Conservation (phyloP, 1,140 invertebrate species). For the Phenacoccus solenopsis region DNA sequence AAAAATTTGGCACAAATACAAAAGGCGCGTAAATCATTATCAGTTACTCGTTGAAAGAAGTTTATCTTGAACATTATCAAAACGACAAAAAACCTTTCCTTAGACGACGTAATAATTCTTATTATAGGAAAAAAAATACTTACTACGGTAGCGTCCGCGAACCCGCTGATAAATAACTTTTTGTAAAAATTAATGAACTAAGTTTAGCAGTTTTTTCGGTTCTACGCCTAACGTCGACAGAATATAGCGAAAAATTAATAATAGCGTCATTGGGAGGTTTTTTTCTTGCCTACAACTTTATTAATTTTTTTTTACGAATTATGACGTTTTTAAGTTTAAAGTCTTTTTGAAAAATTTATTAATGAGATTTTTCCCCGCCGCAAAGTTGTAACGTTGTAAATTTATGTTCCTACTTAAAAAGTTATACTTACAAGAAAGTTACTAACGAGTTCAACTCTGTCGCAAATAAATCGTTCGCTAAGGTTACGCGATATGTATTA, state of each 20-base stretch:
- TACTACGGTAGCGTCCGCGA: no score
- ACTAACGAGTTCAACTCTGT: not conserved
- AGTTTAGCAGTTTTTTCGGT: not conserved
- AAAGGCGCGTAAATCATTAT: conserved; percentile 4
- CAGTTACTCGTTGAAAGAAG: not conserved
- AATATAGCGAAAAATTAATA: not conserved
- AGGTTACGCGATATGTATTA: not conserved
- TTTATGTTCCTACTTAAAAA: not conserved
- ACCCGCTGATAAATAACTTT: not conserved
- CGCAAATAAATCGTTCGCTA: not conserved
- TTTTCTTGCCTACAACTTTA: not conserved
- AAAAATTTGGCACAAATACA: no score
- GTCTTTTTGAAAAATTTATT: not conserved
- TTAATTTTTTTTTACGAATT: not conserved
- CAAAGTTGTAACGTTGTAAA: not conserved
- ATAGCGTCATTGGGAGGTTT: not conserved
- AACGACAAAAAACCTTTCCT: no score
- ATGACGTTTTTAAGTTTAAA: not conserved
- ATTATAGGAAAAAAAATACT: not conserved
- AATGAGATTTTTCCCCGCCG: not conserved
- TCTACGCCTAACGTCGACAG: not conserved
- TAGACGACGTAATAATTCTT: not conserved
- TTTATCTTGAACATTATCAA: not conserved
- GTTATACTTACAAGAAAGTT: conserved; percentile 2
- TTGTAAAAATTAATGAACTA: not conserved